phyloP scores from a whole-genome alignment of 2,113 vertebrate genomes.

The Arizona elegans region DNA sequence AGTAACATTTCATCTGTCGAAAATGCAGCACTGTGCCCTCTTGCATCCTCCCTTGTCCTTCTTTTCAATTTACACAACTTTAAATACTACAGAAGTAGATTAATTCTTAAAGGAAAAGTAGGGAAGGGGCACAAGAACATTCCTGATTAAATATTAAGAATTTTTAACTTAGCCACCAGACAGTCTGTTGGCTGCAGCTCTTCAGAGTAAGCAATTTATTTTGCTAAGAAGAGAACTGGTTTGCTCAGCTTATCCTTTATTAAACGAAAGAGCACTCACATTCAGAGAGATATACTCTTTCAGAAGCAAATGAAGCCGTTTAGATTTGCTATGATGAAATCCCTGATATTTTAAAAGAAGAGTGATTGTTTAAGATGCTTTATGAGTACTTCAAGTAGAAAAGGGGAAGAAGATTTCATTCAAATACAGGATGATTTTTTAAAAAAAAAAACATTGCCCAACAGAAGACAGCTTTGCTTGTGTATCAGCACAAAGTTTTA shows the following conservation, averaged over 20 bases:
- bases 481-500: neutral
- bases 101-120: neutral
- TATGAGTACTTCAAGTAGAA: neutral
- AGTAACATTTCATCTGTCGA: neutral
- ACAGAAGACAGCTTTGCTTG: neutral
- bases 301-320: neutral
- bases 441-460: neutral
- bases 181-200: neutral
- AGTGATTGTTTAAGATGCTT: neutral
- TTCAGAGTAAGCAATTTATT: neutral
- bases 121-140: neutral
- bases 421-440: neutral
- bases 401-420: neutral
- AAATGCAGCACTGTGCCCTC: neutral
- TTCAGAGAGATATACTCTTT: neutral
- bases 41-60: neutral
- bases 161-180: neutral
- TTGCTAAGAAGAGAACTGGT: slow-evolving; percentile 8
- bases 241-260: slow-evolving; percentile 1
- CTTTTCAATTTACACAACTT: neutral
- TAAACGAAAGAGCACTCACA: neutral
- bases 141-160: slow-evolving; percentile 17
- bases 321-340: slow-evolving; percentile 3
- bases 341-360: neutral
- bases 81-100: neutral